These are phyloP conservation scores for Papilio machaon DNA, from an alignment of 1,140 invertebrate genomes.

Conservation along the genomic window DNA sequence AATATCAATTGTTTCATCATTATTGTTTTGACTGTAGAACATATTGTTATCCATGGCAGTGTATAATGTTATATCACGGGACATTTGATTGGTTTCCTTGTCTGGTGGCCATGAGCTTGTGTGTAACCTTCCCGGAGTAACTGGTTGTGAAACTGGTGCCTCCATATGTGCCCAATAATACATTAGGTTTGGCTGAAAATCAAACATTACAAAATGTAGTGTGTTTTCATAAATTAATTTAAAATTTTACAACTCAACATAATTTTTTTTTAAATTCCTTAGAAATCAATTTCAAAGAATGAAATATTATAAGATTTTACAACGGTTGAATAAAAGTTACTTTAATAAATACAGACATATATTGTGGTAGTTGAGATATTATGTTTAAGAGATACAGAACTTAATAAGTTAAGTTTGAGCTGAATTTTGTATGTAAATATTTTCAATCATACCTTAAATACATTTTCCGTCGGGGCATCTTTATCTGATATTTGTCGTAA, in stretches of 20 bases:
- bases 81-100: constrained; percentile 50
- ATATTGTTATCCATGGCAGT: constrained; percentile 48
- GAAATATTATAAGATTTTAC: not conserved
- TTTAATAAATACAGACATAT: too few species aligned
- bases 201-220: not conserved
- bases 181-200: constrained; percentile 90
- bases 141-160: constrained; percentile 83
- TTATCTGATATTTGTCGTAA: constrained; percentile 89
- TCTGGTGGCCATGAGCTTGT: constrained; percentile 76
- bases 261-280: too few species aligned
- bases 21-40: constrained; percentile 62
- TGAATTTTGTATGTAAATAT: constrained; percentile 14
- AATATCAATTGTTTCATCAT: constrained; percentile 71
- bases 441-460: constrained; percentile 88
- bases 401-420: not conserved
- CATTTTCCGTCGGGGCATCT: constrained; percentile 83
- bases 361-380: not conserved
- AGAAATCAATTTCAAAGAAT: not conserved
- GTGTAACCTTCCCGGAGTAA: constrained; percentile 85
- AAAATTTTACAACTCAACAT: too few species aligned
- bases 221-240: not conserved
- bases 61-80: constrained; percentile 47
- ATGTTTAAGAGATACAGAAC: not conserved
- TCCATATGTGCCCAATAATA: constrained; percentile 94
- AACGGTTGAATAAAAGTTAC: too few species aligned